Conservation (phyloP, 2,113 vertebrate species). For the Copsychus sechellarum region DNA sequence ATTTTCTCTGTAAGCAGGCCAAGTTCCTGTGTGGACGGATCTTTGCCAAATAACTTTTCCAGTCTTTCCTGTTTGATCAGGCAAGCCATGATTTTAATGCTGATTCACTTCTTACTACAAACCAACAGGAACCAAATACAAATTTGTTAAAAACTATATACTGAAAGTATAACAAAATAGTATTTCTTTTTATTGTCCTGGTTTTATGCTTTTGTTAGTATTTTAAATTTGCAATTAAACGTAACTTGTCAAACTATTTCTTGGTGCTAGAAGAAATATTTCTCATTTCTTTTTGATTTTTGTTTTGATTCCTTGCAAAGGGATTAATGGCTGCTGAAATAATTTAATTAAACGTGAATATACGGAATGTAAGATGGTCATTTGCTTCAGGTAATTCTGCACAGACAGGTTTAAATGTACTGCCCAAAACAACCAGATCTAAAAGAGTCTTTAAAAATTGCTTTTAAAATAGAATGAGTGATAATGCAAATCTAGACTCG, state of each 20-base stretch:
- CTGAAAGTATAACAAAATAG: not conserved
- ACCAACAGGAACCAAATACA: not conserved
- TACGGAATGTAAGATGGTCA: not conserved
- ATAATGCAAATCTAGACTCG: not conserved
- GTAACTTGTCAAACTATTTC: not conserved
- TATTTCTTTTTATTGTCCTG: not conserved
- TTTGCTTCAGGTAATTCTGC: not conserved
- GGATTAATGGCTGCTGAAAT: not conserved
- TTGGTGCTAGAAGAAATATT: not conserved
- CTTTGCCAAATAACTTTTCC: conserved; percentile 66
- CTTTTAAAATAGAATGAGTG: not conserved
- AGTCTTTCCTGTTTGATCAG: conserved; percentile 33
- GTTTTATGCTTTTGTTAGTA: not conserved
- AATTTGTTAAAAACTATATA: conserved; percentile 22
- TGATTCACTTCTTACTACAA: conserved; percentile 4
- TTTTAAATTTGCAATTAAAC: not conserved
- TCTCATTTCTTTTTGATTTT: not conserved
- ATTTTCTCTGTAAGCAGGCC: conserved; percentile 69
- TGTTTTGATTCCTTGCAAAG: not conserved
- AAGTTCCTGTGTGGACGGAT: conserved; percentile 41
- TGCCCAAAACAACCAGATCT: not conserved
- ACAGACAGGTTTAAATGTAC: not conserved
- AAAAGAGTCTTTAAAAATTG: not conserved
- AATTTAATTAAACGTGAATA: not conserved
- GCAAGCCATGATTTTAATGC: conserved; percentile 17